Evolutionary conservation across 2,888 invertebrate species (phyloP), one percentile per base, ranked within the genome.

Genomic region (Caenorhabditis sulstoni): DNA sequence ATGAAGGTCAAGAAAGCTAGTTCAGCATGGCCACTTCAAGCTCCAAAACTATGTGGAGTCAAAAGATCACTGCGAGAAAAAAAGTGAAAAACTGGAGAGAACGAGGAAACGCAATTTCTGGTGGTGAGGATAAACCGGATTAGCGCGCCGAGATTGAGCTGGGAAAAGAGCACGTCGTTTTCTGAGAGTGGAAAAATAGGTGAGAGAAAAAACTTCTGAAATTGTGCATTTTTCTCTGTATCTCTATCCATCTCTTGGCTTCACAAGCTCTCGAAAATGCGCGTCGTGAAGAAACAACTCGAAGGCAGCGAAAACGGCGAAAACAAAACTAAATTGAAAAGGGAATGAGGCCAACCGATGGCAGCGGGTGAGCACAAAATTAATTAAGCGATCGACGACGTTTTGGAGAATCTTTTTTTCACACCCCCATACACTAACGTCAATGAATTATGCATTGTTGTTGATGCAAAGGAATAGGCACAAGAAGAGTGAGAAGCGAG

Each of bases 361-460:
- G 29, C 29, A 29, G n/a, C n/a, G n/a, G n/a, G n/a, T n/a, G n/a
- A n/a, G n/a, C 22, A 52, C 52, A 23, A 64, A 52, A 52, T 64
- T 64, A 64, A 64, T 64, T 64, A 52, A 64, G 49, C 35, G 22
- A 41, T 50, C 50, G 20, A 50, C 39, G 52, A 52, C 64, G 50
- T 50, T 50, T n/a, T 39, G 50, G 62, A 35, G 41, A 20, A 39
- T 65, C 65, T 55, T 66, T n/a, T n/a, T n/a, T 53, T 29, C 65
- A 29, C 47, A 41, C 39, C 23, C n/a, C 49, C 57, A 66, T 66
- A 66, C 66, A 49, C 66, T 57, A 55, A 7, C 29, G 29, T 29
- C 29, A 53, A 66, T 66, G 66, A 66, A 66, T 66, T 66, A 66
- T 57, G 57, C 47, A 66, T 57, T 37, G 55, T 52, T 66, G 66